Evolutionary conservation across 2,113 vertebrate genomes (phyloP), one percentile per base, ranked within the genome.

Genomic region (Syngnathoides biaculeatus): DNA sequence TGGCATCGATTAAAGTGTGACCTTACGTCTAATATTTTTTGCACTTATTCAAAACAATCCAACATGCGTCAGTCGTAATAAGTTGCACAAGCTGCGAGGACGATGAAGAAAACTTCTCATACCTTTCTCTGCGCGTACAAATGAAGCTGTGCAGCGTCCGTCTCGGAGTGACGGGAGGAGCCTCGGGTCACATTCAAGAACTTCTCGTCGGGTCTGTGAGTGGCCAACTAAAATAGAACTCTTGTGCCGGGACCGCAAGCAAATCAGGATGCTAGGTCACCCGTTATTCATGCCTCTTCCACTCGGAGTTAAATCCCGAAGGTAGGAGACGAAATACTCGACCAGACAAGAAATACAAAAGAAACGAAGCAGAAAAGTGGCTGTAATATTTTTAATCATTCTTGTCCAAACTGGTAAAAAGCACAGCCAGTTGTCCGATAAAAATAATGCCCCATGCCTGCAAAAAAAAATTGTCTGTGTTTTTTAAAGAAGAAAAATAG

Each of bases 141-240:
- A 84, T 68, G 84, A 77, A 55, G 30, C 56, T 69, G 74, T 71
- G 58, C 47, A 71, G 55, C 56, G 42, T 39, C 68, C 65, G 69
- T 74, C 76, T 78, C 73, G 72, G 72, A 74, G 73, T 74, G 79
- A 59, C 75, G 67, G 64, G 50, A 70, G 60, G 55, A 82, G 72
- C 69, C 69, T 73, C 58, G 64, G 71, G 73, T 75, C 67, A 79
- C 73, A 61, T 81, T 64, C 82, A 71, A 75, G 77, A 64, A 65
- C 40, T 74, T 67, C 70, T 77, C n/a, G 73, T 77, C 71, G 59
- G 80, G 85, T 69, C 74, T 83, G 64, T 85, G 87, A 91, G 78
- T 88, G 86, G 83, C 47, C 81, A 79, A 82, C 87, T 80, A 83
- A 92, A 91, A 90, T 89, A 89, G 84, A 59, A 81, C 53, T 69